Evolutionary conservation across 2,113 vertebrate genomes (phyloP).

Genomic region (Pardalotus punctatus): DNA sequence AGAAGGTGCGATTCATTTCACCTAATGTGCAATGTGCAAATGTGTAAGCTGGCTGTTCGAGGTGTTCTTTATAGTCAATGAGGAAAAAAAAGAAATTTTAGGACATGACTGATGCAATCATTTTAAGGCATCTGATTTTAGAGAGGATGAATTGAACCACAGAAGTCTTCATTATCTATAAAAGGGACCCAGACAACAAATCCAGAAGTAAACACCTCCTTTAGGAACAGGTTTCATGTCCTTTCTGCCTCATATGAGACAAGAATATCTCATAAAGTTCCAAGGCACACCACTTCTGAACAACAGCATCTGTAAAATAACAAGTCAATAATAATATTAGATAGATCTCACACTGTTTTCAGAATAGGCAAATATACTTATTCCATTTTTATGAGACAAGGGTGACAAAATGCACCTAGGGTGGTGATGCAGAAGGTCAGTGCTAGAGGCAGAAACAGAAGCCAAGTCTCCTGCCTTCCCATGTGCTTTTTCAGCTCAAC

Average conservation of each 20-base stretch:
- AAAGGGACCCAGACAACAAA: neutral
- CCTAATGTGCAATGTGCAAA: fast-evolving
- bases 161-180: neutral
- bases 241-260: neutral
- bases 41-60: neutral
- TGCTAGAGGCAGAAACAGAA: neutral
- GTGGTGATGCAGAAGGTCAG: neutral
- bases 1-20: neutral
- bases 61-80: neutral
- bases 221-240: neutral
- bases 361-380: neutral
- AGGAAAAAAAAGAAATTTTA: neutral
- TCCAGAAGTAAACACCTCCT: neutral
- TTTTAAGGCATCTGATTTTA: neutral
- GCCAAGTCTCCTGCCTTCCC: neutral
- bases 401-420: neutral
- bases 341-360: neutral
- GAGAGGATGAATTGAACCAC: neutral
- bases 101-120: neutral
- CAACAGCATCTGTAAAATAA: neutral
- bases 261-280: neutral
- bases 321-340: neutral
- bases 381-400: neutral
- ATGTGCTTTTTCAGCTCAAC: neutral
- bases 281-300: neutral